Conservation (phyloP, 2,888 invertebrate species). For the Campopleginae sp. region DNA sequence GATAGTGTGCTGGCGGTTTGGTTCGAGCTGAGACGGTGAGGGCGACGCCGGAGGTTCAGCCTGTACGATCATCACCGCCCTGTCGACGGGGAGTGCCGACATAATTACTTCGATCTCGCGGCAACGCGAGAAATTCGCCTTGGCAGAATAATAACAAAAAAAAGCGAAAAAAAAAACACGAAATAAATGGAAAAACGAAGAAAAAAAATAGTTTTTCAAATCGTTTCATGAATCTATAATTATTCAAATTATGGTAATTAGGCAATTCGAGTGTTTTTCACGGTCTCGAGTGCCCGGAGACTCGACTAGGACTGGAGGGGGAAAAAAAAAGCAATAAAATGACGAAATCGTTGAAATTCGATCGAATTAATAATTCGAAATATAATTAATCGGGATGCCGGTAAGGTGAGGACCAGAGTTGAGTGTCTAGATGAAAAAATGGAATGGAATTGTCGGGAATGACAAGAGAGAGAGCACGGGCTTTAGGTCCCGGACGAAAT, state of each 20-base stretch:
- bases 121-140: conserved; percentile 59
- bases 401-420: no score
- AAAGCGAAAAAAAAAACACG: not conserved
- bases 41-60: conserved; percentile 64
- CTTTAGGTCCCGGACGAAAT: no score
- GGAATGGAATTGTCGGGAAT: no score
- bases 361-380: no score
- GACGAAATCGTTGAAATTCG: no score
- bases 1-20: conserved; percentile 32
- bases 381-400: no score
- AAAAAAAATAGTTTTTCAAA: not conserved
- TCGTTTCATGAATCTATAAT: not conserved
- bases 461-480: no score
- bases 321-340: no score
- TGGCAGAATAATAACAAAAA: conserved; percentile 28
- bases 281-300: not conserved
- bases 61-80: conserved; percentile 55
- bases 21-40: conserved; percentile 48
- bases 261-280: not conserved
- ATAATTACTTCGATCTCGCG: conserved; percentile 66
- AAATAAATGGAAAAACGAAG: not conserved
- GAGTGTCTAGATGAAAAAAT: no score
- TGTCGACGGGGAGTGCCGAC: conserved; percentile 63
- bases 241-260: not conserved
- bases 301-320: no score